Base-by-base conservation (phyloP, 2,888 invertebrate species). In the Ophioninae sp. region DNA sequence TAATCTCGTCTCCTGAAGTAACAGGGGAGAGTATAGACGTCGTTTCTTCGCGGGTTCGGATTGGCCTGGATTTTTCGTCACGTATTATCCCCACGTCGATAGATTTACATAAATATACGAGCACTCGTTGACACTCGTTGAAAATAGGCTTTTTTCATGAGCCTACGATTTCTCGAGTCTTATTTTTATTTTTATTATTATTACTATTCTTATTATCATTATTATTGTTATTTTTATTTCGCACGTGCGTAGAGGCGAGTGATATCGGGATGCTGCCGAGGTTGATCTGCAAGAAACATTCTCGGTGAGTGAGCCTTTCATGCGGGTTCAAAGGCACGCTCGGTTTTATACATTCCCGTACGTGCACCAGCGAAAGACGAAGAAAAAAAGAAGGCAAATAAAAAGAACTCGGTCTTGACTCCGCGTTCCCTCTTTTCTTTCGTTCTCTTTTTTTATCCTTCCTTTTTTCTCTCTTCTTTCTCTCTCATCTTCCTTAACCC, bases 71-170 rank as follows among this genome's bases (percentile, higher is more conserved):
- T 82, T 82, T 82, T 79, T 80, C 73, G 64, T 21, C 69, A 74
- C 80, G 69, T 69, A 56, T 20, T 30, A 61, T 23, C 21, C 61
- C 20, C 21, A n/a, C 59, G 20, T 21, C 59, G 20, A 59, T 59
- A 59, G n/a, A 59, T 59, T 59, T 62, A 62, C 21, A 62, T 62
- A 64, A n/a, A 64, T 30, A 64, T n/a, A 41, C 62, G 20, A 8
- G 13, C 44, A 3, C 13, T 3, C 13, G 44, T 85, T 69, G 79
- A 85, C 82, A 75, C 83, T 74, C 67, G 74, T 81, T 84, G 80
- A 85, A 87, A 87, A 86, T 86, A 85, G 85, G 81, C 72, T 80
- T 87, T 86, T 75, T n/a, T n/a, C n/a, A 74, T 82, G 75, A 84
- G 56, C 20, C 30, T 17, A n/a, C 5, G 3, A 39, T 37, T 64